Base-by-base conservation (phyloP, 2,888 invertebrate genomes). In the Zygaena filipendulae region DNA sequence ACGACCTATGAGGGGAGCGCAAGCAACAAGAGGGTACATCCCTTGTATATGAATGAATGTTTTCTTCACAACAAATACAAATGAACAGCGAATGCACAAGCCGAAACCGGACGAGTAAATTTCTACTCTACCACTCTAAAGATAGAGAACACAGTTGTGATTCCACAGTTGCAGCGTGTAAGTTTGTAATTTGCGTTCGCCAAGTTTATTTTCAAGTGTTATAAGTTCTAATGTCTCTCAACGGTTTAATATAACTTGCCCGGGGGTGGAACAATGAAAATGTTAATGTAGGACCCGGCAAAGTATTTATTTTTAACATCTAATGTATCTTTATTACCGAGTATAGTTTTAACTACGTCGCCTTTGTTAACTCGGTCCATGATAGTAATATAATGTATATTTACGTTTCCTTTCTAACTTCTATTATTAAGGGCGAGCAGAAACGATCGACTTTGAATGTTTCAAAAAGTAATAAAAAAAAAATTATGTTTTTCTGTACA, bases 201-300 rank as follows among this genome's bases (percentile, higher is more conserved):
- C 60, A 66, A 62, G 56, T 58, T 66, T 62, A 68, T 63, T 62
- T 66, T 63, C 60, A 68, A 71, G 70, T 69, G 69, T 64, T 64
- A 67, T 71, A 74, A 75, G 66, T 75, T 69, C 52, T 69, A 68
- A 71, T 72, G 69, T 67, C 62, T 58, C 64, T 63, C 63, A 55
- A 60, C 59, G 59, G 67, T 63, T 68, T 64, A 67, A 68, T 67
- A 66, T 61, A 69, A 68, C 55, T 68, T 57, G 55, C 58, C 42
- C 42, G 47, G 52, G 68, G 63, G 63, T 43, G 50, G 62, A 62
- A 75, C 74, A 74, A 72, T 74, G 68, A 56, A 67, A 72, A 72
- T 72, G 68, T 62, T 68, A 70, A 68, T 68, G 61, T 55, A 41
- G 43, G 47, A 47, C 49, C 50, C 49, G 47, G 44, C 41, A 42